These are phyloP conservation scores for Acinonyx jubatus DNA, from an alignment of 2,113 vertebrate species.

Conservation along the genomic window DNA sequence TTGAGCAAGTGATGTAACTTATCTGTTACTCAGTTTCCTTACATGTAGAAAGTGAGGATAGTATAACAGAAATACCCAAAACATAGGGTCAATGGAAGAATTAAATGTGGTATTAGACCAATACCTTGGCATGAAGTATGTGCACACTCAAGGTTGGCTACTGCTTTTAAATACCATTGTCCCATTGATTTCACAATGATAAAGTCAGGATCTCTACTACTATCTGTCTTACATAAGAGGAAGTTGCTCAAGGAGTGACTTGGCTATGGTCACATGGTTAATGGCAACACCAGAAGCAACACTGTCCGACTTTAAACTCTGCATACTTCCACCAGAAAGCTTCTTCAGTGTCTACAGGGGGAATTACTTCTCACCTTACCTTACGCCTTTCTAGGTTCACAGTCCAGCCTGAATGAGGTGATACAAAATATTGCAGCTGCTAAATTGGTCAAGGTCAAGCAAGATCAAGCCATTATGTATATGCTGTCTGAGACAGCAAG, in stretches of 20 bases:
- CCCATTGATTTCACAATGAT: not conserved
- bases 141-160: not conserved
- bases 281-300: not conserved
- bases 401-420: constrained; percentile 45
- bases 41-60: not conserved
- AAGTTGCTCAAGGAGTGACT: not conserved
- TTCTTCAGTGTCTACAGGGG: not conserved
- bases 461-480: constrained; percentile 42
- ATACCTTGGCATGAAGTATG: too few species aligned
- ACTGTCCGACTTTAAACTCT: not conserved
- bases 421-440: constrained; percentile 24
- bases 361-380: not conserved
- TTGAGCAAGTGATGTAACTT: not conserved
- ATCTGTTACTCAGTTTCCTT: not conserved
- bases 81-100: not conserved
- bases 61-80: not conserved
- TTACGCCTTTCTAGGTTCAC: constrained; percentile 4
- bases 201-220: not conserved
- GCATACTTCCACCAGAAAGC: not conserved
- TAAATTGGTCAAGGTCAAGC: constrained; percentile 15
- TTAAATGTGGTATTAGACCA: not conserved
- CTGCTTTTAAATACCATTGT: not conserved
- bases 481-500: not conserved
- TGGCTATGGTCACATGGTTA: too few species aligned
- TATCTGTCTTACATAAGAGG: not conserved